Evolutionary conservation across 2,113 vertebrate species (phyloP).

Genomic region (Tachysurus vachellii): DNA sequence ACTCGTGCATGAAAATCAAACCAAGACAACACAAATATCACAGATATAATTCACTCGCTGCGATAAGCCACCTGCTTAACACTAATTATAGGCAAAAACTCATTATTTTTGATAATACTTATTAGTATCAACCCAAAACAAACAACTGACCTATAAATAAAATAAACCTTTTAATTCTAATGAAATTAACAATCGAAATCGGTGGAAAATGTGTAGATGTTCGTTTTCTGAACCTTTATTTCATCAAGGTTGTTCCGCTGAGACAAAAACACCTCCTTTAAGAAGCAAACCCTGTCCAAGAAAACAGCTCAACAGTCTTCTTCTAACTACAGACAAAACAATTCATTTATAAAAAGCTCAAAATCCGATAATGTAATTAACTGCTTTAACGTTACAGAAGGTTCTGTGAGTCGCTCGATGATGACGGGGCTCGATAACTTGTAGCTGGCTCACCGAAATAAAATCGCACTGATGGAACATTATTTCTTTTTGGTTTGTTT

Average conservation of each 20-base stretch:
- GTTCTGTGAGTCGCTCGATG: background rate
- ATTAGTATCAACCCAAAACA: background rate
- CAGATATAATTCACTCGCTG: background rate
- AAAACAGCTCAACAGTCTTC: background rate
- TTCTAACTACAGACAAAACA: background rate
- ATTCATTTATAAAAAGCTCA: background rate
- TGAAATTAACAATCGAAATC: background rate
- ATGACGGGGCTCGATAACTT: background rate
- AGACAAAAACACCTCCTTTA: background rate
- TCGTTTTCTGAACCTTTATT: background rate
- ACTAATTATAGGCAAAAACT: background rate
- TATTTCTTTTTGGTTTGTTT: no score
- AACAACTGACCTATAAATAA: background rate
- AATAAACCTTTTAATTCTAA: background rate
- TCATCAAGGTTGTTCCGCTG: background rate
- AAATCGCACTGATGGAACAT: background rate
- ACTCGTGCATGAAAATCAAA: background rate
- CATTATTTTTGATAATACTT: background rate
- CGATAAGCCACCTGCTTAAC: background rate
- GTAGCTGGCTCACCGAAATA: background rate
- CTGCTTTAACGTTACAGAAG: background rate
- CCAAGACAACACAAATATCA: conserved; percentile 72
- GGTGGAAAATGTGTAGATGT: background rate
- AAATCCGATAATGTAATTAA: background rate
- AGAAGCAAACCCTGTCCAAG: background rate